phyloP scores from a whole-genome alignment of 1,140 invertebrate genomes.

The Anastatus disparis region DNA sequence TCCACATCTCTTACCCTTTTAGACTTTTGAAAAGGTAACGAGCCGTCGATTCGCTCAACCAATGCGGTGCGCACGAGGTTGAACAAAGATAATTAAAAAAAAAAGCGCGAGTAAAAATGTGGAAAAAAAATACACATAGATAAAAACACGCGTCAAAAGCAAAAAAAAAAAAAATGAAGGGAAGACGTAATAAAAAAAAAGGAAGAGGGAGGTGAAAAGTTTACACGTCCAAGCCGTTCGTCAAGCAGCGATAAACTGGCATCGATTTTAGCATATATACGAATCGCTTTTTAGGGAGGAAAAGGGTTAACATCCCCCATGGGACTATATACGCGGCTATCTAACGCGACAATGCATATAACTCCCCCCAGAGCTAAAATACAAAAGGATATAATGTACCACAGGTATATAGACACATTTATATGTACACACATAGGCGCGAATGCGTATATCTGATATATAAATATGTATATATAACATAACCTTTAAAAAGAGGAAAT shows the following conservation, averaged over 20 bases:
- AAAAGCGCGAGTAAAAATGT: background rate
- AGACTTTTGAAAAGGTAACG: background rate
- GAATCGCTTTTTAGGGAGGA: constrained; percentile 6
- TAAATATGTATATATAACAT: no score
- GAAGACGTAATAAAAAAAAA: background rate
- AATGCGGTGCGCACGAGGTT: background rate
- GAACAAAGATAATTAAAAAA: background rate
- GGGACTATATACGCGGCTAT: background rate
- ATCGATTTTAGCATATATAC: constrained; percentile 25
- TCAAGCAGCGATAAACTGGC: constrained; percentile 31
- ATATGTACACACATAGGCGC: background rate
- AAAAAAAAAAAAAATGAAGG: background rate
- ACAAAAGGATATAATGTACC: background rate
- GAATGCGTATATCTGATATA: constrained; percentile 15
- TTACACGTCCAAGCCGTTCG: constrained; percentile 20
- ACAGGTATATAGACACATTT: no score
- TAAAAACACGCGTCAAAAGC: background rate
- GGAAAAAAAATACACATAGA: no score
- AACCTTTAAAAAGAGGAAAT: constrained; percentile 6
- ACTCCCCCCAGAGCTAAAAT: constrained; percentile 3
- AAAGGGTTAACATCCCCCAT: no score
- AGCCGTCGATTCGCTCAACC: background rate
- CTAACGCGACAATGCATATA: background rate
- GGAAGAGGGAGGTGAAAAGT: background rate
- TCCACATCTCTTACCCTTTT: no score